A percentile compares a stretch with the other conserved stretches of the same genome.
These are phyloP conservation scores for Sparidentex hasta DNA, from an alignment of 2,797 vertebrate genomes.

Conservation along the genomic window DNA sequence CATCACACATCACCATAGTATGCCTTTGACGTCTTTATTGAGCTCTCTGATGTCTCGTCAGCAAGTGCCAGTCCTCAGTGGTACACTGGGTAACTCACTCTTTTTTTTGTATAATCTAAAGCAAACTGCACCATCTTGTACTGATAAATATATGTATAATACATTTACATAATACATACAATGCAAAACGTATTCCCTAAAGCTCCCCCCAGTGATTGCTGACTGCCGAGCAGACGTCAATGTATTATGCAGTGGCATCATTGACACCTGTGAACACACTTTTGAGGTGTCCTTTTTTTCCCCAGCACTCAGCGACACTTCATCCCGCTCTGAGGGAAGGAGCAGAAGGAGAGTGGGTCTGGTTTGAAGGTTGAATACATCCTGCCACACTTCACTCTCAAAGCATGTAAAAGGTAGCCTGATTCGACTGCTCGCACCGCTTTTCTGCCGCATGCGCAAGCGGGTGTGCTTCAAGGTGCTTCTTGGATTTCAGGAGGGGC, in stretches of 20 bases:
- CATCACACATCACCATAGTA: no score
- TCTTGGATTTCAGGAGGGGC: conserved; percentile 69
- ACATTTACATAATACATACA: conserved; percentile 73
- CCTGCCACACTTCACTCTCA: conserved; percentile 43
- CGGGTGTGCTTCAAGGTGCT: conserved; percentile 59
- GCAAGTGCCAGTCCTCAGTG: conserved; percentile 28
- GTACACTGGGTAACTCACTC: conserved; percentile 18
- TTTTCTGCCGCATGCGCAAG: conserved; percentile 48
- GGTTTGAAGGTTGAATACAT: conserved; percentile 56
- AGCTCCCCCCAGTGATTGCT: conserved; percentile 64
- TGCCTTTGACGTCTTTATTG: neutral
- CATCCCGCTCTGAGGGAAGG: conserved; percentile 29
- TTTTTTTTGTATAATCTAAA: conserved; percentile 36
- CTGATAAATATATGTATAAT: conserved; percentile 75
- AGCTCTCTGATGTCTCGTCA: conserved; percentile 37
- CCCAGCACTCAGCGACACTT: conserved; percentile 38
- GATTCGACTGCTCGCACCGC: conserved; percentile 41
- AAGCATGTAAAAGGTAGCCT: conserved; percentile 50
- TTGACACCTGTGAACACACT: conserved; percentile 43
- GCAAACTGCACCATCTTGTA: conserved; percentile 65
- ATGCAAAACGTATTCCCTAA: conserved; percentile 71
- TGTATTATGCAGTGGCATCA: conserved; percentile 73
- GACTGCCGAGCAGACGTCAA: conserved; percentile 67
- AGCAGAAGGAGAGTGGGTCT: conserved; percentile 33
- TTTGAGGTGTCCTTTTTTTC: conserved; percentile 72